Percentiles rank a stretch among this genome's conserved stretches.
These are phyloP conservation scores for Genyomyrus donnyi DNA, from an alignment of 2,113 vertebrate species.

Conservation along the genomic window DNA sequence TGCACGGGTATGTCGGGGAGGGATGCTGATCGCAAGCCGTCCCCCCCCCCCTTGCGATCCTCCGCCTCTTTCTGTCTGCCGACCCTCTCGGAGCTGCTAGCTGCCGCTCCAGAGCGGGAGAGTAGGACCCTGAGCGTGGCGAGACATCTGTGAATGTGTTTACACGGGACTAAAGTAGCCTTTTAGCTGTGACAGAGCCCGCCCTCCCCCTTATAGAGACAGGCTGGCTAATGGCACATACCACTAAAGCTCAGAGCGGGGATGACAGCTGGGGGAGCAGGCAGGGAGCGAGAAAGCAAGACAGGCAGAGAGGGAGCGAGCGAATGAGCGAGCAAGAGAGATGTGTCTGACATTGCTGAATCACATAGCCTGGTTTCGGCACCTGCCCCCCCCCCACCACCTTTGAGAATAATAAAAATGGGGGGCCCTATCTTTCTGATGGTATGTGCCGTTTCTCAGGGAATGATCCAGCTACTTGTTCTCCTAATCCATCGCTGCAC, in stretches of 20 bases:
- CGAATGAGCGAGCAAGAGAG: slow-evolving; percentile 23
- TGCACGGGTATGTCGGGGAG: slow-evolving; percentile 40
- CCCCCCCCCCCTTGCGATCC: slow-evolving; percentile 26
- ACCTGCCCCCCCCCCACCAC: not conserved
- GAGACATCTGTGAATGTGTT: slow-evolving; percentile 71
- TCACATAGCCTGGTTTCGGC: not conserved
- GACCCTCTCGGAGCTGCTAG: slow-evolving; percentile 30
- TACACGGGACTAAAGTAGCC: slow-evolving; percentile 63
- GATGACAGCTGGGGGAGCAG: slow-evolving; percentile 61
- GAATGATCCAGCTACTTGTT: slow-evolving; percentile 25
- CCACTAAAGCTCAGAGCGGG: slow-evolving; percentile 68
- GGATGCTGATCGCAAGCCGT: slow-evolving; percentile 35
- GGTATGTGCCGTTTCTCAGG: slow-evolving; percentile 21
- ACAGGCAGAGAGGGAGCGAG: slow-evolving; percentile 39
- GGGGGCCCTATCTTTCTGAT: not conserved
- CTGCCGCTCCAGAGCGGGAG: slow-evolving; percentile 39
- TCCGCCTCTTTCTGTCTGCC: slow-evolving; percentile 32
- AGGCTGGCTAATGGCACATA: slow-evolving; percentile 74
- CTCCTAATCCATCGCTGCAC: slow-evolving; percentile 15
- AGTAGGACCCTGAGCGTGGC: slow-evolving; percentile 51
- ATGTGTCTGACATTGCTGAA: not conserved
- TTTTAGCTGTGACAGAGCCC: slow-evolving; percentile 62
- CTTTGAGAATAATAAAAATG: not conserved
- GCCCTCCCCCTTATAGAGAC: slow-evolving; percentile 60
- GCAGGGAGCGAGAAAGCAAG: slow-evolving; percentile 11